Evolutionary conservation across 2,113 vertebrate species (phyloP).

Genomic region (Nymphicus hollandicus): DNA sequence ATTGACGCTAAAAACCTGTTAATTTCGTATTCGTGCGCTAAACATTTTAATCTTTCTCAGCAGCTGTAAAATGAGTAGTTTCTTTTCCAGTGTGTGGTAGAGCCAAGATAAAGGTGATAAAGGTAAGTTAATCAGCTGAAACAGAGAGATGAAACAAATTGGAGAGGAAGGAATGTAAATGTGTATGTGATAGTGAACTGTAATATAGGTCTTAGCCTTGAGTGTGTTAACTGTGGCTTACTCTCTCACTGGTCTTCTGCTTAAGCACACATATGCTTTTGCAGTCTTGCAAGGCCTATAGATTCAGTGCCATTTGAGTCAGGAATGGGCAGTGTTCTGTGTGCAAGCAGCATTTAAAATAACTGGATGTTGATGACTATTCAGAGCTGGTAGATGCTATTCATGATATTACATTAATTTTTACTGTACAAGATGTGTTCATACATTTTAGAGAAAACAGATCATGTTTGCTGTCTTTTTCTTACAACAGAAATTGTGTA

Average conservation of each 20-base stretch:
- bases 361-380: background rate
- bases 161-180: background rate
- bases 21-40: constrained; percentile 20
- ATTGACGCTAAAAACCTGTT: background rate
- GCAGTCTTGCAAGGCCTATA: background rate
- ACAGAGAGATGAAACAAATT: background rate
- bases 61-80: background rate
- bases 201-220: background rate
- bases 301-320: background rate
- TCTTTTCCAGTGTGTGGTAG: background rate
- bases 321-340: background rate
- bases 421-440: background rate
- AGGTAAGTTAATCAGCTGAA: background rate
- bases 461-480: background rate
- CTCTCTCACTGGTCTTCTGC: background rate
- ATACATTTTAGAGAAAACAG: background rate
- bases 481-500: background rate
- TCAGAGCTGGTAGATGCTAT: background rate
- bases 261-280: background rate
- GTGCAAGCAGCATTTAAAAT: background rate
- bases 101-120: background rate
- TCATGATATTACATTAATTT: background rate
- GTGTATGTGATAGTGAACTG: background rate
- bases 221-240: background rate
- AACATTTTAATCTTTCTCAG: constrained; percentile 7